Evolutionary conservation across 2,113 vertebrate genomes (phyloP).

Genomic region (Xiphophorus maculatus): DNA sequence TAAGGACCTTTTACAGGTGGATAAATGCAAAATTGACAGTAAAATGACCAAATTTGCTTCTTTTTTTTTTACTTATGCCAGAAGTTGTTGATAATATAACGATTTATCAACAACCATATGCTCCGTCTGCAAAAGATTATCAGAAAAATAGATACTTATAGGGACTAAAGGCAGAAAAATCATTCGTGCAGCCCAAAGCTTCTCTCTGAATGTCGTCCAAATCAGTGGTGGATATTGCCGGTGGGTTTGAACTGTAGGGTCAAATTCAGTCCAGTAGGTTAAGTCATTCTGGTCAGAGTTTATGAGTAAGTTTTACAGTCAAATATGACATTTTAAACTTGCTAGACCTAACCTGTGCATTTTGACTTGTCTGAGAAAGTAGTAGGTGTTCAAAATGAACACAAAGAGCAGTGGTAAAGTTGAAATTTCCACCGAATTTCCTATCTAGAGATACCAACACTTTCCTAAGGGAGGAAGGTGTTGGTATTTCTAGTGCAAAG

Average conservation of each 20-base stretch:
- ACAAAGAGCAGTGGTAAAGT: neutral
- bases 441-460: too few relatives aligned
- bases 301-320: slow-evolving; percentile 15
- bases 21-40: too few relatives aligned
- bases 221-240: slow-evolving; percentile 38
- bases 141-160: slow-evolving; percentile 15
- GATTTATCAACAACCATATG: too few relatives aligned
- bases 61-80: too few relatives aligned
- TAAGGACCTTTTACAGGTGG: too few relatives aligned
- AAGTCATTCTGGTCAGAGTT: slow-evolving; percentile 28
- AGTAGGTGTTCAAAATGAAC: neutral
- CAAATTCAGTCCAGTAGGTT: slow-evolving; percentile 48
- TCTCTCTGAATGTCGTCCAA: slow-evolving; percentile 40
- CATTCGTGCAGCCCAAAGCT: slow-evolving; percentile 38
- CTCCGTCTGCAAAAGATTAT: slow-evolving; percentile 2
- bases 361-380: neutral
- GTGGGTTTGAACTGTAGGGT: slow-evolving; percentile 50
- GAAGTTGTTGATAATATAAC: too few relatives aligned
- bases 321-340: slow-evolving; percentile 19
- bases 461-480: too few relatives aligned
- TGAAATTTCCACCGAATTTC: neutral
- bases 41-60: too few relatives aligned
- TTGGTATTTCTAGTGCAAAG: neutral
- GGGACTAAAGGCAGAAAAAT: slow-evolving; percentile 23
- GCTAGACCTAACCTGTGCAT: neutral